Percentiles rank a stretch among this genome's conserved stretches.
These are phyloP conservation scores for Tetraneura akinire DNA, from an alignment of 1,140 invertebrate species.

Conservation along the genomic window DNA sequence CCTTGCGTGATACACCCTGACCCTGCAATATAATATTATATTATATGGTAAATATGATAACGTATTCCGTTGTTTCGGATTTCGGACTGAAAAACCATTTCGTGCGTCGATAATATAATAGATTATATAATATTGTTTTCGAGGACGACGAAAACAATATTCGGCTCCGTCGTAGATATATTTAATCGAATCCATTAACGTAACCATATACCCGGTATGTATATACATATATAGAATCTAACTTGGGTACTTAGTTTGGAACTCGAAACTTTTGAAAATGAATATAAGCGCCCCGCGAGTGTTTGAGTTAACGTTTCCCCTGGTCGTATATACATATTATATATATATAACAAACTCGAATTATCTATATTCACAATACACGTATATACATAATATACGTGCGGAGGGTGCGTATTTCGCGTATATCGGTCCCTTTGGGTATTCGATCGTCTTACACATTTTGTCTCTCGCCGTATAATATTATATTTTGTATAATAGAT, in stretches of 20 bases:
- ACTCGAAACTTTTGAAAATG: neutral
- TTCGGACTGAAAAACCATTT: neutral
- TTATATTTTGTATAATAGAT: neutral
- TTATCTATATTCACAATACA: too few relatives aligned
- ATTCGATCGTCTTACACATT: too few relatives aligned
- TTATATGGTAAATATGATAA: neutral
- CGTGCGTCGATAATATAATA: neutral
- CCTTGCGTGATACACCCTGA: neutral
- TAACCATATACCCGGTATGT: neutral
- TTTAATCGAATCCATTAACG: conserved; percentile 36
- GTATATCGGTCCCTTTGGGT: too few relatives aligned
- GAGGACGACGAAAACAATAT: neutral
- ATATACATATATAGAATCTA: neutral
- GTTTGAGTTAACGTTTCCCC: neutral
- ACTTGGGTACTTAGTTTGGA: neutral
- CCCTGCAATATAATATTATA: neutral
- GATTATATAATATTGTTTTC: neutral
- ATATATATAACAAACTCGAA: neutral
- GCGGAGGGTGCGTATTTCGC: too few relatives aligned
- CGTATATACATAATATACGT: too few relatives aligned
- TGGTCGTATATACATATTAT: neutral
- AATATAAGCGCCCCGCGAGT: neutral
- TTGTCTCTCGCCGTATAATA: too few relatives aligned
- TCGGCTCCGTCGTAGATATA: neutral
- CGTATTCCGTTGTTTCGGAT: too few relatives aligned